These are phyloP conservation scores for Ageneiosus marmoratus DNA, from an alignment of 2,113 vertebrate genomes.

Conservation along the genomic window DNA sequence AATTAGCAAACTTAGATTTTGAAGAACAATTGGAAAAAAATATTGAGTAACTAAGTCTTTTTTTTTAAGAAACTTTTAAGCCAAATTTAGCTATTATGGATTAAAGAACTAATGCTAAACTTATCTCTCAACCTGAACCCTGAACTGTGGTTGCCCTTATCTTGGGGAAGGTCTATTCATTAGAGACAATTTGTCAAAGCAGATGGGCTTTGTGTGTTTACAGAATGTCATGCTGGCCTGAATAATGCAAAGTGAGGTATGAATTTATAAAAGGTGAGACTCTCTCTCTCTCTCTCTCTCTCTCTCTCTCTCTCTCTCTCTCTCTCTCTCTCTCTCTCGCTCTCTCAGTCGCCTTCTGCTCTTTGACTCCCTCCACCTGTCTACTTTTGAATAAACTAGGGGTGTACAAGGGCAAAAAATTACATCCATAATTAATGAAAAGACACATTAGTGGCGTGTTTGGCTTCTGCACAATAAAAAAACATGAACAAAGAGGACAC, in stretches of 20 bases:
- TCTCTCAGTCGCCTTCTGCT: not conserved
- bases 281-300: slow-evolving; percentile 24
- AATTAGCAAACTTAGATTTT: not conserved
- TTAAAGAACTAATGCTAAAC: not conserved
- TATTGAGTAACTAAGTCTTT: not conserved
- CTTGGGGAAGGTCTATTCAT: slow-evolving; percentile 49
- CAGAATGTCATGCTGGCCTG: slow-evolving; percentile 53
- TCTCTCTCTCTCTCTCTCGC: not conserved
- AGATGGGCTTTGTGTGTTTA: slow-evolving; percentile 57
- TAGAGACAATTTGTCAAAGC: slow-evolving; percentile 57
- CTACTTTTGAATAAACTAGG: slow-evolving; percentile 55
- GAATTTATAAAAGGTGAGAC: slow-evolving; percentile 55
- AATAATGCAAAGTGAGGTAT: slow-evolving; percentile 58
- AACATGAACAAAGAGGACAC: slow-evolving; percentile 51
- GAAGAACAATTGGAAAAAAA: not conserved
- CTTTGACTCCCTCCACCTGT: slow-evolving; percentile 33
- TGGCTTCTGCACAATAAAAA: slow-evolving; percentile 48
- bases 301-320: slow-evolving; percentile 26
- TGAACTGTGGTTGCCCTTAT: slow-evolving; percentile 38
- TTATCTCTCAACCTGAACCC: not conserved
- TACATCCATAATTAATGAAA: slow-evolving; percentile 67
- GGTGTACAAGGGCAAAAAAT: slow-evolving; percentile 52
- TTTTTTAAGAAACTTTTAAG: not conserved
- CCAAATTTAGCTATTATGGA: not conserved
- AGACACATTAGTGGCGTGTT: slow-evolving; percentile 58